Base-by-base conservation (phyloP, 2,888 invertebrate genomes). In the Eupithecia exiguata region DNA sequence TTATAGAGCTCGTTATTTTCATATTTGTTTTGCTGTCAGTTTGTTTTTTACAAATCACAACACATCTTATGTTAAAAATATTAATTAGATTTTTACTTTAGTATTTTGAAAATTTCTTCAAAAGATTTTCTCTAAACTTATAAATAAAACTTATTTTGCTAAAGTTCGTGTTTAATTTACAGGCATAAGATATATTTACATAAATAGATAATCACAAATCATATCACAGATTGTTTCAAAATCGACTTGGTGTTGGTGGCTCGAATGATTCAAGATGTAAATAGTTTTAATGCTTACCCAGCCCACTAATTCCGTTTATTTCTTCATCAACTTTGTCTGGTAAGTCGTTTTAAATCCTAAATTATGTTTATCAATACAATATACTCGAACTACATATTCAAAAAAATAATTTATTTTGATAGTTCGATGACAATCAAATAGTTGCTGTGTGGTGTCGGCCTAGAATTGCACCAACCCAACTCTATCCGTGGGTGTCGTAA, bases 121-220 rank as follows among this genome's bases (percentile, higher is more conserved):
- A 35, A 35, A 35, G 2, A 10, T 35, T 68, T 18, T 12, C 38
- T 36, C 5, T n/a, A n/a, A n/a, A n/a, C n/a, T n/a, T n/a, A n/a
- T n/a, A n/a, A n/a, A n/a, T 53, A 53, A 4, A 12, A 36, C 61
- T 30, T 36, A 46, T 53, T 49, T 68, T 5, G 2, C 62, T 63
- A 69, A 49, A 49, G 16, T 14, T 30, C 5, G 43, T 43, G 40
- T 63, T 62, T 18, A 62, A 35, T 68, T 30, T 69, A 69, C 38
- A 58, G 62, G 35, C 2, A 69, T 71, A 61, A 74, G 71, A 76
- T 75, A 77, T 78, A 78, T 73, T 74, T 79, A 76, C 76, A 78
- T 77, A 77, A 66, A 80, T 75, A 78, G 65, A 66, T 66, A 38
- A 71, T 80, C 79, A 78, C 78, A 77, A 74, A 69, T 63, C 71